Percentiles rank a stretch among this genome's conserved stretches.
These are phyloP conservation scores for Caenorhabditis wallacei DNA, from an alignment of 2,888 invertebrate genomes.

Conservation along the genomic window DNA sequence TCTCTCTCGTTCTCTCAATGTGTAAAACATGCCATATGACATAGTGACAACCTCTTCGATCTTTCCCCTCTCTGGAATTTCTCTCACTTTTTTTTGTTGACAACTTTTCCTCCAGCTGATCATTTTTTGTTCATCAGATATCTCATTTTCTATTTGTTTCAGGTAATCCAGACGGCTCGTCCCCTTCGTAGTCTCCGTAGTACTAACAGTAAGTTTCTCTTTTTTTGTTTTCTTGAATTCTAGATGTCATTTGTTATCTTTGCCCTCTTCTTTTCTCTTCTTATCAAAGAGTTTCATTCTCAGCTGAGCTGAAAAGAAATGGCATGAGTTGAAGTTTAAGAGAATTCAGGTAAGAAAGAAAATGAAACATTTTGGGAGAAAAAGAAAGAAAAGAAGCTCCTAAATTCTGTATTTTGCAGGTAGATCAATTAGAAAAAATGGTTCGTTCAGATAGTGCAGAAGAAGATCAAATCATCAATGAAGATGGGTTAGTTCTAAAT, in stretches of 20 bases:
- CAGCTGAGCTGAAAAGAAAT: conserved; percentile 51
- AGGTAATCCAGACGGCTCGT: conserved; percentile 75
- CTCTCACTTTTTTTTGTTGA: conserved; percentile 5
- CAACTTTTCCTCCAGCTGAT: conserved; percentile 8
- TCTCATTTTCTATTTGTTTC: conserved; percentile 5
- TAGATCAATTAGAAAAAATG: conserved; percentile 70
- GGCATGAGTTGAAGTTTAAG: conserved; percentile 26
- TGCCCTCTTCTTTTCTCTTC: conserved; percentile 34
- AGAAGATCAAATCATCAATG: conserved; percentile 70
- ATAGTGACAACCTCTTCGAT: conserved; percentile 28
- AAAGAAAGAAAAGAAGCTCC: conserved; percentile 15
- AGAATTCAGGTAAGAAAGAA: conserved; percentile 10
- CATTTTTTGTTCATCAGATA: neutral
- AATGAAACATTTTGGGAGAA: conserved; percentile 1
- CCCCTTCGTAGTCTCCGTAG: conserved; percentile 63
- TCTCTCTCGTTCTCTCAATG: conserved; percentile 11
- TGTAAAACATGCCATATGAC: conserved; percentile 61
- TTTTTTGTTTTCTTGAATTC: conserved; percentile 1
- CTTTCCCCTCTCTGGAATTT: conserved; percentile 40
- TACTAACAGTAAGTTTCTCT: conserved; percentile 61
- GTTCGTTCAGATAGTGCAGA: conserved; percentile 77
- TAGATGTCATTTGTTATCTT: conserved; percentile 39
- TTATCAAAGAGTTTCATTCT: conserved; percentile 38
- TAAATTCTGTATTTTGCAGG: conserved; percentile 37
- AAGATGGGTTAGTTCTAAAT: conserved; percentile 55